These are phyloP conservation scores for Ophion obscuratus DNA, from an alignment of 2,888 invertebrate species.

Conservation along the genomic window DNA sequence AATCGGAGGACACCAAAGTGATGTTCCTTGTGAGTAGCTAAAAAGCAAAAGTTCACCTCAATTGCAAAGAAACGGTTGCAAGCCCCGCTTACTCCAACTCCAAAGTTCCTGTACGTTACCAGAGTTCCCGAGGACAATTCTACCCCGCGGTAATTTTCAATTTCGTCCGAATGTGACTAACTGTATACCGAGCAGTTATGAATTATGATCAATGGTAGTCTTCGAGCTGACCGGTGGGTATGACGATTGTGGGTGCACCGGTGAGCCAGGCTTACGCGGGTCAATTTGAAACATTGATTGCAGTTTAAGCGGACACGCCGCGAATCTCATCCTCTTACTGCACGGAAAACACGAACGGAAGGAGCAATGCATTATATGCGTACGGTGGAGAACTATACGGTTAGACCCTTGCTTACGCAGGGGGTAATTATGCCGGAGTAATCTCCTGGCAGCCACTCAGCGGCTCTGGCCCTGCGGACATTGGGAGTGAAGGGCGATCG, in stretches of 20 bases:
- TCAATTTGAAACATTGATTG: slow-evolving; percentile 83
- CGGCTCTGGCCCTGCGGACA: slow-evolving; percentile 69
- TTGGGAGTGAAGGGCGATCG: slow-evolving; percentile 69
- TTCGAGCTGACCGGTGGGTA: slow-evolving; percentile 48
- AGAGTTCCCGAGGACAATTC: neutral
- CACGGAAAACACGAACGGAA: slow-evolving; percentile 52
- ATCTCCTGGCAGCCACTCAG: slow-evolving; percentile 81
- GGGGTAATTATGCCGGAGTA: slow-evolving; percentile 82
- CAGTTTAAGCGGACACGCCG: slow-evolving; percentile 80
- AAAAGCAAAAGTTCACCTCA: neutral
- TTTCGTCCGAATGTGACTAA: neutral
- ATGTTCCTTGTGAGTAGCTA: neutral
- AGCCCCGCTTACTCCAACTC: too few species aligned
- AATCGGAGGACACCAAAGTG: too few species aligned
- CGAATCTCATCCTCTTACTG: slow-evolving; percentile 43
- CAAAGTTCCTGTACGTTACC: neutral
- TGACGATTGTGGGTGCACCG: neutral
- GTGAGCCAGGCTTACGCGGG: slow-evolving; percentile 75
- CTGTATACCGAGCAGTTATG: slow-evolving; percentile 70
- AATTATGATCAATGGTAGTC: slow-evolving; percentile 79
- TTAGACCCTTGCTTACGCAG: slow-evolving; percentile 65
- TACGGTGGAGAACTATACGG: slow-evolving; percentile 21
- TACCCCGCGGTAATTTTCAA: neutral
- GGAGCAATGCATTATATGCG: slow-evolving; percentile 39
- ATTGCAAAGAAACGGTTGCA: neutral